phyloP scores from a whole-genome alignment of 2,113 vertebrate genomes.

The Chamaetylas fuelleborni region DNA sequence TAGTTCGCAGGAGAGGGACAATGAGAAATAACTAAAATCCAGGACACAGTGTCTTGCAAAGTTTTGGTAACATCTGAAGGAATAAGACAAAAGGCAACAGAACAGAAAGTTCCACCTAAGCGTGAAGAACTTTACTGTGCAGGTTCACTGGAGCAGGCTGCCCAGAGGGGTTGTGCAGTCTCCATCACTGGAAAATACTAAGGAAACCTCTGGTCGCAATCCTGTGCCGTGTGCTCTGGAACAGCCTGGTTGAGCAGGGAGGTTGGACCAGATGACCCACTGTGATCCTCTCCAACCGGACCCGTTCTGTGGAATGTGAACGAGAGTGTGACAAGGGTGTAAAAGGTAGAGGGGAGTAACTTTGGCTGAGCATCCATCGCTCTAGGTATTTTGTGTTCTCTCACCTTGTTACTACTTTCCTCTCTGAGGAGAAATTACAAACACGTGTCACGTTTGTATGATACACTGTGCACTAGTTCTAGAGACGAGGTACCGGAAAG shows the following conservation, averaged over 20 bases:
- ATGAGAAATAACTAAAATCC: not conserved
- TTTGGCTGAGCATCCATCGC: rapidly evolving
- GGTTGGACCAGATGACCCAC: not conserved
- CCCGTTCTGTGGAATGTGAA: not conserved
- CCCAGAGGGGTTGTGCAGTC: not conserved
- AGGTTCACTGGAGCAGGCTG: not conserved
- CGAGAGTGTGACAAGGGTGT: too few relatives aligned
- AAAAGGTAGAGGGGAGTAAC: not conserved
- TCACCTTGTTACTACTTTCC: not conserved
- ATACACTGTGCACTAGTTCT: not conserved
- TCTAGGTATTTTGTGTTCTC: not conserved
- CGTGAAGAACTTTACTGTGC: too few relatives aligned
- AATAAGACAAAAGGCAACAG: not conserved
- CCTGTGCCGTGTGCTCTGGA: not conserved
- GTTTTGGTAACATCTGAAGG: not conserved
- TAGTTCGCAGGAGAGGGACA: not conserved
- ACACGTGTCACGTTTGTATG: rapidly evolving
- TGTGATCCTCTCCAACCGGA: rapidly evolving
- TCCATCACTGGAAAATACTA: not conserved
- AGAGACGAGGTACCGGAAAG: not conserved
- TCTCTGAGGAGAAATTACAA: too few relatives aligned
- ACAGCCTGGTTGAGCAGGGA: not conserved
- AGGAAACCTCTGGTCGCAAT: rapidly evolving
- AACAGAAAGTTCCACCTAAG: not conserved
- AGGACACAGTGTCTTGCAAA: rapidly evolving